phyloP scores from a whole-genome alignment of 2,797 vertebrate genomes.

The Eleutherodactylus coqui region DNA sequence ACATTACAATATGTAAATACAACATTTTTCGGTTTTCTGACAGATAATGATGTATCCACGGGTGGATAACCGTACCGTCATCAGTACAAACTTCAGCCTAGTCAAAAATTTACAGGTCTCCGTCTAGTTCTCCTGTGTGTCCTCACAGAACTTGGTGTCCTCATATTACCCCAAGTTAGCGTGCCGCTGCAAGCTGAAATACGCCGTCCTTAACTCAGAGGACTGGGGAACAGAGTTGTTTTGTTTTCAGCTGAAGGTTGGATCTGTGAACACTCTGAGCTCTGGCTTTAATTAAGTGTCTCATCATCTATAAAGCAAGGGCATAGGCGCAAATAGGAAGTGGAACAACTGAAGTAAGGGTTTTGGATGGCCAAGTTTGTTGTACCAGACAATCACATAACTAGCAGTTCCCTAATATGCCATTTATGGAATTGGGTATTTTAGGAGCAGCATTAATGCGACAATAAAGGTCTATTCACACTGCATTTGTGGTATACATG shows the following conservation, averaged over 20 bases:
- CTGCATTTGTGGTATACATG: too few relatives aligned
- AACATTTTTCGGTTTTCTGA: neutral
- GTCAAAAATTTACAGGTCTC: neutral
- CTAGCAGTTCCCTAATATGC: neutral
- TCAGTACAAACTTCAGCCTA: neutral
- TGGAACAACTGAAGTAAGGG: neutral
- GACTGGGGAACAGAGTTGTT: neutral
- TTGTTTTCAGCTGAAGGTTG: slow-evolving; percentile 23
- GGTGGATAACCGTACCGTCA: neutral
- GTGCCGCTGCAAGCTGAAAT: neutral
- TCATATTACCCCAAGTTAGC: slow-evolving; percentile 34
- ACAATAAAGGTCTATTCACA: too few relatives aligned
- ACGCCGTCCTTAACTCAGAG: neutral
- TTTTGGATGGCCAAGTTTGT: neutral
- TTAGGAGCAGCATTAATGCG: too few relatives aligned
- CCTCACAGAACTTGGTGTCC: slow-evolving; percentile 44
- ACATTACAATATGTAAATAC: neutral
- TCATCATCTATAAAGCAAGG: neutral
- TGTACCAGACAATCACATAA: neutral
- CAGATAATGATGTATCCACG: too few relatives aligned
- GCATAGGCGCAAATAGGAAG: neutral
- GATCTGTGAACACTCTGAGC: neutral
- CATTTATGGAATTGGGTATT: too few relatives aligned
- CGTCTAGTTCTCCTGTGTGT: neutral
- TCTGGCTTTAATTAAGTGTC: neutral